These are phyloP conservation scores for Cyprinodon tularosa DNA, from an alignment of 2,113 vertebrate genomes.

Conservation along the genomic window DNA sequence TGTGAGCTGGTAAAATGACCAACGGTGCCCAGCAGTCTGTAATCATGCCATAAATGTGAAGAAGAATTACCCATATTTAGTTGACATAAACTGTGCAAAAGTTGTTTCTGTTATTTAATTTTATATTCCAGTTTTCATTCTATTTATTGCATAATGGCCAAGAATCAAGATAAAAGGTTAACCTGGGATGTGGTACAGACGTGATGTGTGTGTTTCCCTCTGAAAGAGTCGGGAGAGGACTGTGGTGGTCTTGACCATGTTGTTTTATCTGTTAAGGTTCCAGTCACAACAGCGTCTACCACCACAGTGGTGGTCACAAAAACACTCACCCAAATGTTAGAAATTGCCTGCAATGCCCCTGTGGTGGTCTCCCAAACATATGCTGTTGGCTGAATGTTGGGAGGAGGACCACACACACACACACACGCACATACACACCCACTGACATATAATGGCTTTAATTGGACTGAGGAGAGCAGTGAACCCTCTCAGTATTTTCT, in stretches of 20 bases:
- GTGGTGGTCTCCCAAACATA: slow-evolving; percentile 69
- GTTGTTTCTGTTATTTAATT: neutral
- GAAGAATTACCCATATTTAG: neutral
- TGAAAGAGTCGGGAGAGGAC: slow-evolving; percentile 10
- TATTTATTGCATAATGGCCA: neutral
- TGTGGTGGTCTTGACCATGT: slow-evolving; percentile 42
- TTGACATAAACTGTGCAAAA: neutral
- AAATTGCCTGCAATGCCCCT: slow-evolving; percentile 52
- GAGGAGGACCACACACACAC: slow-evolving; percentile 68
- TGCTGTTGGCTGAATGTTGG: slow-evolving; percentile 58
- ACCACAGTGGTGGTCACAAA: slow-evolving; percentile 40
- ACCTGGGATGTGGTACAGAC: neutral
- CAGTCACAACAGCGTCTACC: slow-evolving; percentile 55
- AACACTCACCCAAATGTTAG: slow-evolving; percentile 30
- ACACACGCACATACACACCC: slow-evolving; percentile 4
- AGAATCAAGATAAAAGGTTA: neutral
- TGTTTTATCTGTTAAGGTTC: slow-evolving; percentile 39
- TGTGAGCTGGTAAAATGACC: slow-evolving; percentile 30
- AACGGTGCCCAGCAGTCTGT: slow-evolving; percentile 40
- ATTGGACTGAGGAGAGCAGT: slow-evolving; percentile 16
- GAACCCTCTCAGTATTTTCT: slow-evolving; percentile 23
- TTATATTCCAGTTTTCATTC: neutral
- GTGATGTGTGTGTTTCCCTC: neutral
- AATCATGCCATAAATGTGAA: slow-evolving; percentile 4
- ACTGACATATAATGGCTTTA: neutral